Conservation (phyloP, 2,797 vertebrate species). For the Leptatherina wallacei region DNA sequence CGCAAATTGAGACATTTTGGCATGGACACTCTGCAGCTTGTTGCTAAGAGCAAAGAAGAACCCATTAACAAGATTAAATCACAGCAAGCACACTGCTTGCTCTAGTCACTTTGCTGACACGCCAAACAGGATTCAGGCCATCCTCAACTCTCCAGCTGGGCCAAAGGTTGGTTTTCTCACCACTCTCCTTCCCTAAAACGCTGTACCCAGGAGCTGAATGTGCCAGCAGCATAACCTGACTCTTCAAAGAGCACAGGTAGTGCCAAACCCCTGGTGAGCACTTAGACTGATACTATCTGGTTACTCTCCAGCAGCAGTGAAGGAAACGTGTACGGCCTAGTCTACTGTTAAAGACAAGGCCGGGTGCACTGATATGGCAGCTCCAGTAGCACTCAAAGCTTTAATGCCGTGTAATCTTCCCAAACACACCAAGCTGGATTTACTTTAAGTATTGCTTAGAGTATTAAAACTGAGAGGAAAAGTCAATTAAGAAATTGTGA, state of each 20-base stretch:
- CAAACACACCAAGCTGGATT: slow-evolving; percentile 55
- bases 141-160: slow-evolving; percentile 42
- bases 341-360: slow-evolving; percentile 39
- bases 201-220: slow-evolving; percentile 17
- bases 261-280: slow-evolving; percentile 35
- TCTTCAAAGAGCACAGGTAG: slow-evolving; percentile 14
- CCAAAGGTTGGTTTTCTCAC: slow-evolving; percentile 27
- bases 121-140: slow-evolving; percentile 32
- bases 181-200: slow-evolving; percentile 1
- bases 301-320: slow-evolving; percentile 45
- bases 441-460: slow-evolving; percentile 51
- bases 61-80: slow-evolving; percentile 70
- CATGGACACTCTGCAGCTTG: slow-evolving; percentile 16
- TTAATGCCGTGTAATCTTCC: slow-evolving; percentile 69
- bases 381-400: slow-evolving; percentile 54
- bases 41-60: slow-evolving; percentile 41
- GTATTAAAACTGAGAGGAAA: slow-evolving; percentile 65
- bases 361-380: slow-evolving; percentile 50
- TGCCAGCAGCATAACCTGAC: slow-evolving; percentile 46
- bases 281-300: slow-evolving; percentile 55
- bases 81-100: slow-evolving; percentile 36
- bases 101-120: slow-evolving; percentile 49
- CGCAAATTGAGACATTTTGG: slow-evolving; percentile 11
- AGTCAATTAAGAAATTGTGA: slow-evolving; percentile 67
- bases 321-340: slow-evolving; percentile 32